These are phyloP conservation scores for Hydrotaea cyrtoneurina DNA, from an alignment of 2,888 invertebrate species.

Conservation along the genomic window DNA sequence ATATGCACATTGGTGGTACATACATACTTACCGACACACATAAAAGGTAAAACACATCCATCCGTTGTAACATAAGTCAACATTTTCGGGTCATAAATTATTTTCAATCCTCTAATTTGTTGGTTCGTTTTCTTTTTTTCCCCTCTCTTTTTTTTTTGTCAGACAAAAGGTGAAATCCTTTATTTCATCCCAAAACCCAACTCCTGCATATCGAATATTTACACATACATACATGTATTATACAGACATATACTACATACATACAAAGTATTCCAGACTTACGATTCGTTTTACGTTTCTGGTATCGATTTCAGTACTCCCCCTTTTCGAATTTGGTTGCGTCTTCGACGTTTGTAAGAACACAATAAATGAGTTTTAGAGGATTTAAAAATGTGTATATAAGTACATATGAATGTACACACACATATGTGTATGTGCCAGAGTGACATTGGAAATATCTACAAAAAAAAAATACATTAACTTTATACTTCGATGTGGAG, in stretches of 20 bases:
- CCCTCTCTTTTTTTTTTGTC: not conserved
- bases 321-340: slow-evolving; percentile 14
- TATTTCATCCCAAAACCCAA: slow-evolving; percentile 64
- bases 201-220: slow-evolving; percentile 52
- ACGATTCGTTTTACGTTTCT: slow-evolving; percentile 15
- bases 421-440: not conserved
- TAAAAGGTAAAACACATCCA: slow-evolving; percentile 62
- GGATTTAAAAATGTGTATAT: slow-evolving; percentile 52
- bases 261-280: not conserved
- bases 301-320: slow-evolving; percentile 49
- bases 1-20: not conserved
- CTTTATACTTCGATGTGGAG: not conserved
- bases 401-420: no score
- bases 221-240: slow-evolving; percentile 18
- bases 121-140: slow-evolving; percentile 61
- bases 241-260: not conserved
- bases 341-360: not conserved
- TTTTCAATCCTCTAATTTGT: slow-evolving; percentile 78
- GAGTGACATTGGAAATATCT: not conserved
- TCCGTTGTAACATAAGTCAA: slow-evolving; percentile 75
- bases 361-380: slow-evolving; percentile 52
- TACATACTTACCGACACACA: slow-evolving; percentile 24
- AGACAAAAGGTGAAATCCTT: slow-evolving; percentile 75
- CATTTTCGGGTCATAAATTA: slow-evolving; percentile 77
- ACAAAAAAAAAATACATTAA: not conserved